phyloP scores from a whole-genome alignment of 1,140 invertebrate genomes.

The Drosophila gunungcola region DNA sequence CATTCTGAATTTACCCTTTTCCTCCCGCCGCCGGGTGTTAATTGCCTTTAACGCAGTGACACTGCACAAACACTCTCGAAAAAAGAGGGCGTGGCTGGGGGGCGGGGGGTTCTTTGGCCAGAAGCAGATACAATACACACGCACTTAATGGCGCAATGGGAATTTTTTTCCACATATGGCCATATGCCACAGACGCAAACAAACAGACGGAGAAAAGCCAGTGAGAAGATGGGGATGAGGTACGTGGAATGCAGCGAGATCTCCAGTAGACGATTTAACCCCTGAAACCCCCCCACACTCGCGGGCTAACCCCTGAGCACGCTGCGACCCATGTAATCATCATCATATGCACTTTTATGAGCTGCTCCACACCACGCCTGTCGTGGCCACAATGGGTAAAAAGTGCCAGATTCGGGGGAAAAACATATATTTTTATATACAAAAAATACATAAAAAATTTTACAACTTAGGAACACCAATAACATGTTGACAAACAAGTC shows the following conservation, averaged over 20 bases:
- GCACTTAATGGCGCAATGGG: slow-evolving; percentile 68
- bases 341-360: slow-evolving; percentile 62
- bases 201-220: slow-evolving; percentile 40
- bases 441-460: no score
- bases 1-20: slow-evolving; percentile 6
- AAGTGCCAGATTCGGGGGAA: no score
- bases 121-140: slow-evolving; percentile 43
- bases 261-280: slow-evolving; percentile 27
- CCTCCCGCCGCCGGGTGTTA: slow-evolving; percentile 50
- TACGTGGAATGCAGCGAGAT: slow-evolving; percentile 9
- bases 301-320: slow-evolving; percentile 16
- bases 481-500: no score
- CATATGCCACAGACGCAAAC: slow-evolving; percentile 67
- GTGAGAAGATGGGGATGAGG: background rate
- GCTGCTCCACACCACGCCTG: slow-evolving; percentile 13
- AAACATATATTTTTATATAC: no score
- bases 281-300: background rate
- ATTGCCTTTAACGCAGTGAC: slow-evolving; percentile 76
- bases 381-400: slow-evolving; percentile 31
- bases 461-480: no score
- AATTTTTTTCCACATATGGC: slow-evolving; percentile 61
- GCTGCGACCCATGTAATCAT: slow-evolving; percentile 48
- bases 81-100: slow-evolving; percentile 4
- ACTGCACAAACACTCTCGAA: slow-evolving; percentile 58
- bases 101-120: background rate